phyloP scores from a whole-genome alignment of 2,797 vertebrate species.

The Helicolenus hilgendorfi region DNA sequence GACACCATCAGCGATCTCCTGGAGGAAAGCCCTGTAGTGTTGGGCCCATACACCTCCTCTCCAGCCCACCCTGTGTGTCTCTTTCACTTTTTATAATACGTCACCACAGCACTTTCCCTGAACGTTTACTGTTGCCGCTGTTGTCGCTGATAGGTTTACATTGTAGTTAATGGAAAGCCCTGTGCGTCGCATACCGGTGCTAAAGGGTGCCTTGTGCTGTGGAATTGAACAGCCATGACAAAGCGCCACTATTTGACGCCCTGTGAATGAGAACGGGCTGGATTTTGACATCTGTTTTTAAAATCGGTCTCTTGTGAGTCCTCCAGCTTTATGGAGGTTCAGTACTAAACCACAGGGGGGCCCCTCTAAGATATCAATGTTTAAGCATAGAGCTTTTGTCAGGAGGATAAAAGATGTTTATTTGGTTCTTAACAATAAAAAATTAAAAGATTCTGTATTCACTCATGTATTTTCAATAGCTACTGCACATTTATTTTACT shows the following conservation, averaged over 20 bases:
- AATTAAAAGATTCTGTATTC: not conserved
- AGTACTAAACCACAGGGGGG: not conserved
- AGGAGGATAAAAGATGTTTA: not conserved
- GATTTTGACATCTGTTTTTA: not conserved
- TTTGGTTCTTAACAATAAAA: not conserved
- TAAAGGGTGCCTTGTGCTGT: not conserved
- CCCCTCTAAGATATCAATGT: not conserved
- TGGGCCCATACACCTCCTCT: too few species aligned
- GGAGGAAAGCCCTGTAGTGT: too few species aligned
- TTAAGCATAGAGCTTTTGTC: not conserved
- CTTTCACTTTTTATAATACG: too few species aligned
- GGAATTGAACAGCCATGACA: not conserved
- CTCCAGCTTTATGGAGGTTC: not conserved
- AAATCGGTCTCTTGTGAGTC: not conserved
- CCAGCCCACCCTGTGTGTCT: too few species aligned
- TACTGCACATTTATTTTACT: not conserved
- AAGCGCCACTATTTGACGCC: not conserved
- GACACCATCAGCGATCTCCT: too few species aligned
- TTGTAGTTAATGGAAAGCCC: not conserved
- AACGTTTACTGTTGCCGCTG: not conserved
- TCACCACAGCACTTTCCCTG: too few species aligned
- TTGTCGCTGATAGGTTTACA: not conserved
- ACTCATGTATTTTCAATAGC: not conserved
- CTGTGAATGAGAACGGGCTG: too few species aligned
- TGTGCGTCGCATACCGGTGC: fast-evolving